Percentiles rank a stretch among this genome's conserved stretches.
These are phyloP conservation scores for Neoaliturus tenellus DNA, from an alignment of 2,888 invertebrate species.

Conservation along the genomic window DNA sequence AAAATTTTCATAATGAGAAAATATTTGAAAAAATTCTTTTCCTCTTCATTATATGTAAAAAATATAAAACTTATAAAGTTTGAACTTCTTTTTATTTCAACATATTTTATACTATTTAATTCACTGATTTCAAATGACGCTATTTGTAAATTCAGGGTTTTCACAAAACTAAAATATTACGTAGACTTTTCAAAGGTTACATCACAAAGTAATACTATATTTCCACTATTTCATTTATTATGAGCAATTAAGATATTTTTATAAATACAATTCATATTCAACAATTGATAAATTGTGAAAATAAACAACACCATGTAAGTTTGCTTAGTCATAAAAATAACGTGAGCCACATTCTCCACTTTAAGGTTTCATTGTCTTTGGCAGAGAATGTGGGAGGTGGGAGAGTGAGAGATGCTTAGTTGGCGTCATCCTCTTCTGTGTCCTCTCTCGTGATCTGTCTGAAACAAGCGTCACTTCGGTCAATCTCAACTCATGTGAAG, in stretches of 20 bases:
- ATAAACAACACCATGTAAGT: background rate
- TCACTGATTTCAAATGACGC: too few relatives aligned
- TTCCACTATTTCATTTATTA: conserved; percentile 32
- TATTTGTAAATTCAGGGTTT: too few relatives aligned
- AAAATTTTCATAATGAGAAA: too few relatives aligned
- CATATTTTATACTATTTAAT: too few relatives aligned
- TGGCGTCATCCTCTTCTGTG: background rate
- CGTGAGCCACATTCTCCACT: background rate
- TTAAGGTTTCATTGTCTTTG: conserved; percentile 14
- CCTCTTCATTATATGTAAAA: too few relatives aligned
- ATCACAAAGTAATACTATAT: background rate
- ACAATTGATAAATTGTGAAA: conserved; percentile 8
- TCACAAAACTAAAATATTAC: too few relatives aligned
- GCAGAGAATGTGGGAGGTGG: background rate
- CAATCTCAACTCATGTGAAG: too few relatives aligned
- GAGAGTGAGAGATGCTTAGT: background rate
- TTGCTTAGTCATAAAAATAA: conserved; percentile 5
- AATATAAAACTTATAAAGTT: too few relatives aligned
- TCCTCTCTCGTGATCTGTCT: conserved; percentile 3
- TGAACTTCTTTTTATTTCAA: too few relatives aligned
- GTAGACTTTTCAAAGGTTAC: background rate
- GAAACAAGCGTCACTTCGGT: too few relatives aligned
- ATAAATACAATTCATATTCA: conserved; percentile 37
- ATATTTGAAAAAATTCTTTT: too few relatives aligned
- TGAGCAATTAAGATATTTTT: conserved; percentile 38